Percentiles rank a stretch among this genome's conserved stretches.
These are phyloP conservation scores for Parapristionchus giblindavisi DNA, from an alignment of 2,888 invertebrate species.

Conservation along the genomic window DNA sequence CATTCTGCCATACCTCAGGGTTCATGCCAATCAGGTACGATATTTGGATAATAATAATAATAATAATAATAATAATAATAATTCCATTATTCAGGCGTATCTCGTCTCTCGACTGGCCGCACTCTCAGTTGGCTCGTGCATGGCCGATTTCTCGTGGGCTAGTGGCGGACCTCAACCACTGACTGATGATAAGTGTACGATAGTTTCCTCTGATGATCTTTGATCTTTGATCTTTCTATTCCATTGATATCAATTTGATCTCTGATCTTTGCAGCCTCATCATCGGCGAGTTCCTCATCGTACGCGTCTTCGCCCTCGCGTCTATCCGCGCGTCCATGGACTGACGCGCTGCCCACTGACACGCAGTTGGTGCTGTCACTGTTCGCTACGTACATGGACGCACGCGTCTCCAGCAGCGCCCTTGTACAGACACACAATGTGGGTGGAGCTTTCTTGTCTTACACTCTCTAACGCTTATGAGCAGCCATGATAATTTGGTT, in stretches of 20 bases:
- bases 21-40: slow-evolving; percentile 47
- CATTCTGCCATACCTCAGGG: slow-evolving; percentile 48
- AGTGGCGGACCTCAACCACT: slow-evolving; percentile 50
- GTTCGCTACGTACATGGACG: slow-evolving; percentile 54
- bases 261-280: neutral
- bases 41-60: neutral
- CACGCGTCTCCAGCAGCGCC: slow-evolving; percentile 49
- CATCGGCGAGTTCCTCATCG: neutral
- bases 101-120: slow-evolving; percentile 47
- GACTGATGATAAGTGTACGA: neutral
- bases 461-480: too few species aligned
- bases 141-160: slow-evolving; percentile 53
- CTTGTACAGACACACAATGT: slow-evolving; percentile 40
- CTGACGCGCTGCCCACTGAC: slow-evolving; percentile 52
- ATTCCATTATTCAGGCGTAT: slow-evolving; percentile 41
- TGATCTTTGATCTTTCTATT: too few species aligned
- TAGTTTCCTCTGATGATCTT: too few species aligned
- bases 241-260: neutral
- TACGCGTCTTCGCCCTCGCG: slow-evolving; percentile 24
- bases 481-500: too few species aligned
- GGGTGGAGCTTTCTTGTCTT: neutral
- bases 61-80: neutral
- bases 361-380: slow-evolving; percentile 49
- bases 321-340: slow-evolving; percentile 47
- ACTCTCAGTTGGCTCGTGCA: slow-evolving; percentile 45